Percentiles rank a stretch among this genome's conserved stretches.
Conservation (phyloP, 1,140 invertebrate genomes). For the Streblospio benedicti region DNA sequence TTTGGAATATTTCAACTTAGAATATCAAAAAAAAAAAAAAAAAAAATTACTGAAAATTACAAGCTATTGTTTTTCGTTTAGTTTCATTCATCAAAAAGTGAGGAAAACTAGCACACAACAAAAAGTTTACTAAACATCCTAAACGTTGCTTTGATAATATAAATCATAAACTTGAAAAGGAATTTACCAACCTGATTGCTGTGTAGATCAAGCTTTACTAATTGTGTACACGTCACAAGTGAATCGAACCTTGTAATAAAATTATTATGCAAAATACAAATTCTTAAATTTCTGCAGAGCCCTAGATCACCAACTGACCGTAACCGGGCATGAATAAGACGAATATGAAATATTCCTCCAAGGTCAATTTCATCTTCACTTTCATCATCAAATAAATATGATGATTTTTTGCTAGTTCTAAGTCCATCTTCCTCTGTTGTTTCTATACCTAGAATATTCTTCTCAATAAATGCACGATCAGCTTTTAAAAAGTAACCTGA, state of each 20-base stretch:
- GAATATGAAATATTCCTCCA: conserved; percentile 13
- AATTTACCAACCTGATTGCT: conserved; percentile 37
- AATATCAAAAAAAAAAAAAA: not conserved
- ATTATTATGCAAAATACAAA: conserved; percentile 41
- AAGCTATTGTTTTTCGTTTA: not conserved
- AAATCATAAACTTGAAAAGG: not conserved
- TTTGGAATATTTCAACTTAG: not conserved
- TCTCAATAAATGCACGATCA: conserved; percentile 21
- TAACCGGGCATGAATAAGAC: conserved; percentile 29
- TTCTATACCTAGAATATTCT: not conserved
- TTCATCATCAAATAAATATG: too few relatives aligned
- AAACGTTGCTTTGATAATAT: not conserved
- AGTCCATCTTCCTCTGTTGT: not conserved
- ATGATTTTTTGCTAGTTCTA: too few relatives aligned
- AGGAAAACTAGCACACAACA: not conserved
- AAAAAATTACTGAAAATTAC: not conserved
- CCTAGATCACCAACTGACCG: conserved; percentile 35
- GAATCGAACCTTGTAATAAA: conserved; percentile 39
- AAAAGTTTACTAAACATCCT: not conserved
- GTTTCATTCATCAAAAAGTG: not conserved
- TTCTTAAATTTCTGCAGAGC: conserved; percentile 31
- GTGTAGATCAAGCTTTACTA: conserved; percentile 42
- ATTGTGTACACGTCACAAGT: conserved; percentile 31
- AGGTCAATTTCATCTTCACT: not conserved
- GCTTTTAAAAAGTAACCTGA: conserved; percentile 32